Conservation (phyloP, 2,113 vertebrate species). For the Setophaga coronata region DNA sequence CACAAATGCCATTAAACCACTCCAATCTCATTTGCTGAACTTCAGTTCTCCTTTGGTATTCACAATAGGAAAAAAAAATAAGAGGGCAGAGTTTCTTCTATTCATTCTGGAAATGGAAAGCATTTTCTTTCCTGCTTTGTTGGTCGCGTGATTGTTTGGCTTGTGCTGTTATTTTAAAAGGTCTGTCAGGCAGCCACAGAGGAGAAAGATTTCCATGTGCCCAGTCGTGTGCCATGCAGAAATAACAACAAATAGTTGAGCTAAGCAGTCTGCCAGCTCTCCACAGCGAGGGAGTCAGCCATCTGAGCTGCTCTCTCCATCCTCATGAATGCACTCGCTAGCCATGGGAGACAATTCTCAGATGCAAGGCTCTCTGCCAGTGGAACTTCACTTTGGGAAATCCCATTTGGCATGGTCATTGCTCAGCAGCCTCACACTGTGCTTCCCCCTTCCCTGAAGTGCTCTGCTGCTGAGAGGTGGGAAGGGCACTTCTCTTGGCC, state of each 20-base stretch:
- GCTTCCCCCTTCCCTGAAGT: background rate
- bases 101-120: conserved; percentile 9
- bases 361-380: background rate
- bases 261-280: background rate
- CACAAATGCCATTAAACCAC: background rate
- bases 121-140: conserved; percentile 29
- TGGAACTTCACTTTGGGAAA: background rate
- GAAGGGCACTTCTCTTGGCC: background rate
- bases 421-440: background rate
- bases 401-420: background rate
- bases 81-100: background rate
- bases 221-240: background rate
- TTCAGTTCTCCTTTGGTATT: background rate
- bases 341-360: background rate
- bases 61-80: background rate
- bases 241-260: conserved; percentile 6
- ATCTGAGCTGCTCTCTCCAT: background rate
- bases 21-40: background rate
- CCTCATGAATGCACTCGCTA: background rate
- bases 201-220: background rate
- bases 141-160: background rate
- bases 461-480: background rate
- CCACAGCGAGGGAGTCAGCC: rapidly evolving
- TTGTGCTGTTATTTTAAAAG: conserved; percentile 10
- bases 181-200: conserved; percentile 14